phyloP scores from a whole-genome alignment of 2,113 vertebrate genomes.

The Sciurus niger region DNA sequence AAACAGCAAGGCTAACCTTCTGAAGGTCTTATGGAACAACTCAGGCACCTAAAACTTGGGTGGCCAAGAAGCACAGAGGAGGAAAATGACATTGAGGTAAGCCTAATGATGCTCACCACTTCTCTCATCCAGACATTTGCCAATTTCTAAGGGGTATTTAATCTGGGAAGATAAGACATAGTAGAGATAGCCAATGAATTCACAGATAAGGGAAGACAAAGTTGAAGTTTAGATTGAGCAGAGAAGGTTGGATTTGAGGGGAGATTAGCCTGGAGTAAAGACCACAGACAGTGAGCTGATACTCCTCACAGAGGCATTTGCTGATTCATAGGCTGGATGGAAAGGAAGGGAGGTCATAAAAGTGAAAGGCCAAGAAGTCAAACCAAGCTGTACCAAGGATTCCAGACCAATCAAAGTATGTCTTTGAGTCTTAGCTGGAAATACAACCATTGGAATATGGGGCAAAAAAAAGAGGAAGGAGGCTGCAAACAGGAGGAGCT shows the following conservation, averaged over 20 bases:
- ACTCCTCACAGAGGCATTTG: not conserved
- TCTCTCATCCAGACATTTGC: not conserved
- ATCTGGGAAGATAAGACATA: too few relatives aligned
- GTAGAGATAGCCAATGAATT: not conserved
- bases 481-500: not conserved
- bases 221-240: not conserved
- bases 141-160: not conserved
- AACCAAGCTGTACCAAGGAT: not conserved
- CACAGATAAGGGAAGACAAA: not conserved
- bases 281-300: not conserved
- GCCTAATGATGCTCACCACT: accelerated
- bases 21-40: not conserved
- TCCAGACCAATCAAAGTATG: not conserved
- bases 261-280: not conserved
- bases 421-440: too few relatives aligned
- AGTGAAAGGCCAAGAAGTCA: not conserved
- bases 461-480: not conserved
- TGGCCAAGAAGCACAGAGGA: not conserved
- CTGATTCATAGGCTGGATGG: not conserved
- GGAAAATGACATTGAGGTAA: not conserved
- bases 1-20: not conserved
- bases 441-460: not conserved
- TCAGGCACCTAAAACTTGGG: not conserved
- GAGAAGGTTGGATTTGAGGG: not conserved
- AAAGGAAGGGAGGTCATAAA: too few relatives aligned